Conservation (phyloP, 2,888 invertebrate genomes). For the Metallyticus violacea region DNA sequence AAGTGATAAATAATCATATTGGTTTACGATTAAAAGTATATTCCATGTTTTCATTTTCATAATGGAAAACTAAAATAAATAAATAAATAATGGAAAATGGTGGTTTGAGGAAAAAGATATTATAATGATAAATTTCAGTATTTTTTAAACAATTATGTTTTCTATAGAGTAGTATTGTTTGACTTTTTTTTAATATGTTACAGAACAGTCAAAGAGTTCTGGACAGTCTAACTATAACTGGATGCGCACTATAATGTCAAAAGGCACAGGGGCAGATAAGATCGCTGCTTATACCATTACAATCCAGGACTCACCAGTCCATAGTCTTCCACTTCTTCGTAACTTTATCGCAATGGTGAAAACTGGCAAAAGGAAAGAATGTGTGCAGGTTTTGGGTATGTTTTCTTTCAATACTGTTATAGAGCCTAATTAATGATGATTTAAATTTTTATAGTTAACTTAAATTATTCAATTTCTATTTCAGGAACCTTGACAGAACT, state of each 20-base stretch:
- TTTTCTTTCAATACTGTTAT: too few relatives aligned
- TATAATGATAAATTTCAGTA: background rate
- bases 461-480: slow-evolving; percentile 36
- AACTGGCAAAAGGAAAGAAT: slow-evolving; percentile 75
- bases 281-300: slow-evolving; percentile 79
- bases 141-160: background rate
- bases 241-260: slow-evolving; percentile 73
- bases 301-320: slow-evolving; percentile 80
- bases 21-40: too few relatives aligned
- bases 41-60: too few relatives aligned
- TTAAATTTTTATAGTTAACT: background rate
- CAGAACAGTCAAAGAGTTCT: slow-evolving; percentile 55
- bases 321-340: slow-evolving; percentile 67
- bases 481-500: slow-evolving; percentile 76
- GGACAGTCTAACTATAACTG: slow-evolving; percentile 66
- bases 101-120: background rate
- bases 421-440: too few relatives aligned
- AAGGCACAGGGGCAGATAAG: slow-evolving; percentile 82
- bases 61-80: background rate
- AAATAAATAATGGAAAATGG: background rate
- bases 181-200: slow-evolving; percentile 31
- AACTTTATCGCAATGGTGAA: slow-evolving; percentile 73
- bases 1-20: too few relatives aligned
- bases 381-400: slow-evolving; percentile 55
- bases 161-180: background rate